A percentile compares a stretch with the other conserved stretches of the same genome.
phyloP scores from a whole-genome alignment of 2,797 vertebrate species.

The Cirrhinus molitorella region DNA sequence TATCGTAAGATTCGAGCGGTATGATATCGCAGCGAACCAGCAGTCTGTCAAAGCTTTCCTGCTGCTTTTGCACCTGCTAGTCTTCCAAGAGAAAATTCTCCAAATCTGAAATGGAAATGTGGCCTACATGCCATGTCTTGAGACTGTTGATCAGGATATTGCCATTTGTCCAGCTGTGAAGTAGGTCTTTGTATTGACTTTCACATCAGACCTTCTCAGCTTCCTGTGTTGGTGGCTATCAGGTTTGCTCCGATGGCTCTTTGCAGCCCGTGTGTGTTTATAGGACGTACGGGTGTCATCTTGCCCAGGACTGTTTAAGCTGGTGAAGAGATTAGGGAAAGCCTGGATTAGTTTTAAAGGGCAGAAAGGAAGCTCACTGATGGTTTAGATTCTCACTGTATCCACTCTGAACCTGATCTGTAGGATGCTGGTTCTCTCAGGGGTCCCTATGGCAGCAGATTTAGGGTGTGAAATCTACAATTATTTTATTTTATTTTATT shows the following conservation, averaged over 20 bases:
- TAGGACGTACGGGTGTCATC: slow-evolving; percentile 20
- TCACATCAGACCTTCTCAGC: background rate
- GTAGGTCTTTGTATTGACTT: slow-evolving; percentile 37
- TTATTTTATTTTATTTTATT: background rate
- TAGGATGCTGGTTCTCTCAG: background rate
- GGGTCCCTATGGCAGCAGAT: background rate
- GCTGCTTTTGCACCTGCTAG: background rate
- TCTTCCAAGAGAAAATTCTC: slow-evolving; percentile 1
- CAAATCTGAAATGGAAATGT: background rate
- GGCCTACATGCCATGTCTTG: background rate
- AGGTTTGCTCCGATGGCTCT: background rate
- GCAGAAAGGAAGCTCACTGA: slow-evolving; percentile 27
- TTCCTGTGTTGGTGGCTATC: slow-evolving; percentile 19
- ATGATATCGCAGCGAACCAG: background rate
- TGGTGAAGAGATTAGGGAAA: slow-evolving; percentile 30
- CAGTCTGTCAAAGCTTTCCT: background rate
- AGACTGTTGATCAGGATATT: slow-evolving; percentile 12
- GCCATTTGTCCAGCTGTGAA: slow-evolving; percentile 17
- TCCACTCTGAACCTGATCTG: slow-evolving; percentile 6
- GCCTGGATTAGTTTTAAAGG: slow-evolving; percentile 35
- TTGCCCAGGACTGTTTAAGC: slow-evolving; percentile 24
- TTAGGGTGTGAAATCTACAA: background rate
- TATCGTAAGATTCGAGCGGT: background rate
- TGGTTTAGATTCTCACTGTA: background rate
- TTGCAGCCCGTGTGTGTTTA: background rate